phyloP scores from a whole-genome alignment of 2,888 invertebrate species.

The Synanthedon tipuliformis region DNA sequence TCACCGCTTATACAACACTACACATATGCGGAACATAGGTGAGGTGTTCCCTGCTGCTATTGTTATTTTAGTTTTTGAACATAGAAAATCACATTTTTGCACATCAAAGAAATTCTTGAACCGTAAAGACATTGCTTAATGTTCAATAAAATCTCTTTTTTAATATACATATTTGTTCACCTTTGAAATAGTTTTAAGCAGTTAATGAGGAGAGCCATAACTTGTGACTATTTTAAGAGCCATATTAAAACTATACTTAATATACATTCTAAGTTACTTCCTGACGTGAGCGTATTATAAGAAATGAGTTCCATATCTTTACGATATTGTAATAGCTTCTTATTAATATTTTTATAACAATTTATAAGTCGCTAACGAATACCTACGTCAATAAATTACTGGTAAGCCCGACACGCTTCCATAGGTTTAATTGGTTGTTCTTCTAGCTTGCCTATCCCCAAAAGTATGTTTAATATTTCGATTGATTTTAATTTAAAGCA shows the following conservation, averaged over 20 bases:
- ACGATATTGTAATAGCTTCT: not conserved
- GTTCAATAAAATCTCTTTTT: not conserved
- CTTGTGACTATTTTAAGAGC: not conserved
- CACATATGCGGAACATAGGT: too few relatives aligned
- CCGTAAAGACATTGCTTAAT: not conserved
- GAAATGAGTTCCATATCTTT: conserved; percentile 4
- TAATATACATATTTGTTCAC: not conserved
- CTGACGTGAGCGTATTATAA: not conserved
- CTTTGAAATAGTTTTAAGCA: not conserved
- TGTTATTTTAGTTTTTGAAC: too few relatives aligned
- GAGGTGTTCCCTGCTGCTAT: too few relatives aligned
- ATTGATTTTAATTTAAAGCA: too few relatives aligned
- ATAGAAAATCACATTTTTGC: too few relatives aligned
- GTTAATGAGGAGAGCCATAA: not conserved
- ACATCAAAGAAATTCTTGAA: too few relatives aligned
- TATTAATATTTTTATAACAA: conserved; percentile 22
- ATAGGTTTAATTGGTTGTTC: conserved; percentile 1
- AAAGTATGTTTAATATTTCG: too few relatives aligned
- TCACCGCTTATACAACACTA: too few relatives aligned
- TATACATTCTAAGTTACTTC: not conserved
- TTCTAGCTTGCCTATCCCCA: too few relatives aligned
- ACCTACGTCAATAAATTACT: conserved; percentile 43
- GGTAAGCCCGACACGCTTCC: conserved; percentile 19
- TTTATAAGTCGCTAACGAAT: conserved; percentile 47
- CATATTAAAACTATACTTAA: not conserved